phyloP scores from a whole-genome alignment of 2,797 vertebrate genomes.

The Mycteria americana region DNA sequence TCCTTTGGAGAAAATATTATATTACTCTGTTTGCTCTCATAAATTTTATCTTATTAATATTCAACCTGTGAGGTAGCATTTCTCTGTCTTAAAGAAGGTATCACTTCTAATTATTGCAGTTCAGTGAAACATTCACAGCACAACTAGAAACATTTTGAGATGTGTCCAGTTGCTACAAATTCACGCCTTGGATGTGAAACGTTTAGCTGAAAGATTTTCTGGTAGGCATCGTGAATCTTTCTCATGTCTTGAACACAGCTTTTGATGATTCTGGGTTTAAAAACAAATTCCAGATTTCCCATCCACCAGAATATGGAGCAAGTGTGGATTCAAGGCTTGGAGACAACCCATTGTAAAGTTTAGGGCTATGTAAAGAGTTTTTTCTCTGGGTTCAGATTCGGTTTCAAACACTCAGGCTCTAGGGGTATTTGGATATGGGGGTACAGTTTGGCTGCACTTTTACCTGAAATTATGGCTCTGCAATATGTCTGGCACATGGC shows the following conservation, averaged over 20 bases:
- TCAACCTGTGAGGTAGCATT: slow-evolving; percentile 24
- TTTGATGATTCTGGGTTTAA: neutral
- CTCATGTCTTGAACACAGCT: neutral
- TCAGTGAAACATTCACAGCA: neutral
- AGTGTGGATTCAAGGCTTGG: neutral
- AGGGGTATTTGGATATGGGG: neutral
- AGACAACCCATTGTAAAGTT: neutral
- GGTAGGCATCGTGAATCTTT: neutral
- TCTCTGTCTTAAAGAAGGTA: neutral
- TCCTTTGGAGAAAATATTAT: slow-evolving; percentile 12
- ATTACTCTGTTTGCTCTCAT: neutral
- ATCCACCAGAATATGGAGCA: neutral
- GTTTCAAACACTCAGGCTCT: neutral
- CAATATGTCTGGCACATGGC: neutral
- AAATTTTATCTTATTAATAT: slow-evolving; percentile 25
- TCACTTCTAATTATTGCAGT: neutral
- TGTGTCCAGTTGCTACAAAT: neutral
- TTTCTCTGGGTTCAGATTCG: neutral
- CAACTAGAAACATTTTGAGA: neutral
- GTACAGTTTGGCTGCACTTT: neutral
- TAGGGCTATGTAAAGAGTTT: neutral
- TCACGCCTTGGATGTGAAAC: neutral
- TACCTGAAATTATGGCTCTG: neutral
- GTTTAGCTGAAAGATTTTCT: neutral
- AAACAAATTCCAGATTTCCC: neutral